Percentiles rank a stretch among this genome's conserved stretches.
Conservation (phyloP, 2,113 vertebrate genomes). For the Candoia aspera region DNA sequence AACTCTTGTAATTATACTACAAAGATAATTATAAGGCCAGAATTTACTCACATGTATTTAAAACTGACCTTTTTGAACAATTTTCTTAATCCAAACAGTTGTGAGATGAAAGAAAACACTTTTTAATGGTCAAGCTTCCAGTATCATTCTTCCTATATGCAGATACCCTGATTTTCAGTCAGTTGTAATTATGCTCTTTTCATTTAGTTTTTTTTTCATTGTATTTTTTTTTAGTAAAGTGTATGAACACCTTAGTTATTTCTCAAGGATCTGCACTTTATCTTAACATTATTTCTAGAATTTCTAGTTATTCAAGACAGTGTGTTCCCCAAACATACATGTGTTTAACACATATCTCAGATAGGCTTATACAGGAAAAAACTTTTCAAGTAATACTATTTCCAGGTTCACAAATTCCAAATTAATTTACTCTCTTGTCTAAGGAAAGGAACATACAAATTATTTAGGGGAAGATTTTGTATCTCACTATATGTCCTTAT, state of each 20-base stretch:
- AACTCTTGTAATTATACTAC: conserved; percentile 37
- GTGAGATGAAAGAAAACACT: neutral
- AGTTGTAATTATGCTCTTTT: neutral
- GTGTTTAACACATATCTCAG: neutral
- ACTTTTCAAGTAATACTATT: too few species aligned
- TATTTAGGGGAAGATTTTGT: too few species aligned
- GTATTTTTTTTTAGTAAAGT: neutral
- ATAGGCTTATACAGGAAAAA: too few species aligned
- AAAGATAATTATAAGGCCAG: neutral
- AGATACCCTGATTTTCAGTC: neutral
- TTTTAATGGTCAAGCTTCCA: neutral
- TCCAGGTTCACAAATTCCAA: too few species aligned
- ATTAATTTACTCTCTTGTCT: too few species aligned
- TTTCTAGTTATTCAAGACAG: neutral
- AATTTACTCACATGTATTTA: neutral
- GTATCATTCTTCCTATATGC: neutral
- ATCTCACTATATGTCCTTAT: too few species aligned
- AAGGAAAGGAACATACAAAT: too few species aligned
- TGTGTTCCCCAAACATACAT: neutral
- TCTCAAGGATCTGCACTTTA: neutral
- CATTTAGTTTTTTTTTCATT: neutral
- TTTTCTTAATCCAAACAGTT: neutral
- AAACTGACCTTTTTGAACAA: neutral
- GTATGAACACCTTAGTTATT: neutral
- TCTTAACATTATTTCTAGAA: neutral